Base-by-base conservation (phyloP, 2,113 vertebrate species). In the Ibidorhyncha struthersii region DNA sequence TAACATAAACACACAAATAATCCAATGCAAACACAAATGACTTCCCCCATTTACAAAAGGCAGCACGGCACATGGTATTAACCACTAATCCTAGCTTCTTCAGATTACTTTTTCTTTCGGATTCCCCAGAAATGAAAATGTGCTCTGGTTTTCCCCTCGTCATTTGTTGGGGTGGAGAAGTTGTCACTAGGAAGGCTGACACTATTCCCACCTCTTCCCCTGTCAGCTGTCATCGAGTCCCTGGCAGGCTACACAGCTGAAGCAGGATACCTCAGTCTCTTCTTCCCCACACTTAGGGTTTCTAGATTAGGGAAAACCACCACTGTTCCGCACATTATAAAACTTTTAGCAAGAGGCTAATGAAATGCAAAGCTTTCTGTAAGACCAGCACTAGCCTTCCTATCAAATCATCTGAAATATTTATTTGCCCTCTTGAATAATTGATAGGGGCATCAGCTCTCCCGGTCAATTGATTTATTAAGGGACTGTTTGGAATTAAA, bases 401-500 rank as follows among this genome's bases (percentile, higher is more conserved):
- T 98, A 98, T 98, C 98, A 98, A 98, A 98, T 98, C 97, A 98
- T 98, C 98, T 99, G 98, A 98, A 99, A 99, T 99, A 99, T 99
- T 98, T 98, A 98, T 98, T 98, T 98, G 98, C 98, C 98, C 98
- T 99, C 98, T 97, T 99, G 98, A 99, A 99, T 99, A 99, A 99
- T 99, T 99, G 98, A 99, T 99, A 99, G 98, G 98, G 98, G 98
- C 98, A 99, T 99, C 98, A 98, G 98, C 98, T 98, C 98, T 98
- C 98, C 97, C 49, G 98, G 98, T 99, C 98, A 99, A 99, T 99
- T 99, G 98, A 99, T 99, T 99, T 99, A 99, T 99, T 99, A 99
- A 98, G 98, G 98, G 98, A 97, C 98, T 98, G 98, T 99, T 99
- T 98, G 98, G 98, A 99, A 99, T 99, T 99, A 99, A 99, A 99